Evolutionary conservation across 1,140 invertebrate genomes (phyloP).

Genomic region (Drosophila arizonae): DNA sequence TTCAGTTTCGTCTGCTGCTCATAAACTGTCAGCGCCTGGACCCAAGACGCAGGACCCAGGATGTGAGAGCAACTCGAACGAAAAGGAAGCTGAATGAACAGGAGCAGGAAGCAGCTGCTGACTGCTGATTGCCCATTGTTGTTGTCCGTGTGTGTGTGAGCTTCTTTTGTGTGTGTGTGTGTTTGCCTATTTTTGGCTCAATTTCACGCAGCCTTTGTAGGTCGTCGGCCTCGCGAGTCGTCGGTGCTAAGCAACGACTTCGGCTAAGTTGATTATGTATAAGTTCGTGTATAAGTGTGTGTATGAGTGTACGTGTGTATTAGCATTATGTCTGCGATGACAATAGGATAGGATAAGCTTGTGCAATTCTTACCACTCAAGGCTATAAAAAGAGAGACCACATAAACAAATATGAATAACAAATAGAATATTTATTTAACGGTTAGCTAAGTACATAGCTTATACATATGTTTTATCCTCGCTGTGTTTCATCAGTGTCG

Average conservation of each 20-base stretch:
- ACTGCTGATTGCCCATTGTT: not conserved
- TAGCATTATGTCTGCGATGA: conserved; percentile 1
- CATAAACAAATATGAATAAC: too few relatives aligned
- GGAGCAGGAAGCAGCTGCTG: conserved; percentile 42
- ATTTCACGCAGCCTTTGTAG: conserved; percentile 41
- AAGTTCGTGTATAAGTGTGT: not conserved
- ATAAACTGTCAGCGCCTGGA: conserved; percentile 66
- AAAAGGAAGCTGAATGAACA: conserved; percentile 12
- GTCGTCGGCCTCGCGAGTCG: conserved; percentile 50
- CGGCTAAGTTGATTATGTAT: conserved; percentile 14
- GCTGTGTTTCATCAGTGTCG: too few relatives aligned
- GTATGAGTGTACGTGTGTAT: not conserved
- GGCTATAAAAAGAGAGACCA: too few relatives aligned
- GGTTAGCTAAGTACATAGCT: too few relatives aligned
- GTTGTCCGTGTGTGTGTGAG: conserved; percentile 12
- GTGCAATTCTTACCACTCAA: too few relatives aligned
- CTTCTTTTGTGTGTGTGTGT: conserved; percentile 20
- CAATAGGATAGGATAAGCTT: too few relatives aligned
- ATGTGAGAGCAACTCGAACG: conserved; percentile 9
- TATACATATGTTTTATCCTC: too few relatives aligned
- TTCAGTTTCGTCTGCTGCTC: conserved; percentile 40
- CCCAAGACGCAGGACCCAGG: not conserved
- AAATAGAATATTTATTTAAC: too few relatives aligned
- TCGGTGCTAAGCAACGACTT: conserved; percentile 18
- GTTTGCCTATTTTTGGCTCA: conserved; percentile 55